A percentile compares a stretch with the other conserved stretches of the same genome.
phyloP scores from a whole-genome alignment of 2,113 vertebrate genomes.

The Carettochelys insculpta region DNA sequence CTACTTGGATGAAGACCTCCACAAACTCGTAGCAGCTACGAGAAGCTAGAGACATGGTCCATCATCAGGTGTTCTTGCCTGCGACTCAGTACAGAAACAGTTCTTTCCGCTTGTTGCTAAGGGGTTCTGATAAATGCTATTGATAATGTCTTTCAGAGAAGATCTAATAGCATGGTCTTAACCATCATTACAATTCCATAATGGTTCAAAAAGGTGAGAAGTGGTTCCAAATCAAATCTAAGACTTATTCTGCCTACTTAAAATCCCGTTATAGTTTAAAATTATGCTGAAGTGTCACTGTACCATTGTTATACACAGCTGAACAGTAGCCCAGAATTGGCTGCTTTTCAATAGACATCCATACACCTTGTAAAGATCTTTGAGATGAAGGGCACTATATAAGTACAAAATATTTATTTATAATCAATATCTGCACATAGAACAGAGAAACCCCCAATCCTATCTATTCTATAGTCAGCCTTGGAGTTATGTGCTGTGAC shows the following conservation, averaged over 20 bases:
- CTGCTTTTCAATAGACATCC: neutral
- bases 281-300: neutral
- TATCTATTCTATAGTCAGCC: neutral
- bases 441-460: neutral
- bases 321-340: neutral
- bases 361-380: neutral
- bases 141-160: neutral
- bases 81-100: neutral
- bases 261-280: neutral
- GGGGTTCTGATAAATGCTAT: neutral
- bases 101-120: neutral
- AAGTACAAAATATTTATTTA: neutral
- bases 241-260: neutral
- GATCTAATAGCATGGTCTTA: neutral
- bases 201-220: neutral
- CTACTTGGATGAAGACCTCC: neutral
- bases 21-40: neutral
- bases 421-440: neutral
- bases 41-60: neutral
- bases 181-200: neutral
- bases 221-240: neutral
- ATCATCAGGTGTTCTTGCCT: neutral
- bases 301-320: neutral
- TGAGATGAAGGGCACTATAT: neutral
- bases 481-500: neutral